phyloP scores from a whole-genome alignment of 1,140 invertebrate species.

The Monochamus saltuarius region DNA sequence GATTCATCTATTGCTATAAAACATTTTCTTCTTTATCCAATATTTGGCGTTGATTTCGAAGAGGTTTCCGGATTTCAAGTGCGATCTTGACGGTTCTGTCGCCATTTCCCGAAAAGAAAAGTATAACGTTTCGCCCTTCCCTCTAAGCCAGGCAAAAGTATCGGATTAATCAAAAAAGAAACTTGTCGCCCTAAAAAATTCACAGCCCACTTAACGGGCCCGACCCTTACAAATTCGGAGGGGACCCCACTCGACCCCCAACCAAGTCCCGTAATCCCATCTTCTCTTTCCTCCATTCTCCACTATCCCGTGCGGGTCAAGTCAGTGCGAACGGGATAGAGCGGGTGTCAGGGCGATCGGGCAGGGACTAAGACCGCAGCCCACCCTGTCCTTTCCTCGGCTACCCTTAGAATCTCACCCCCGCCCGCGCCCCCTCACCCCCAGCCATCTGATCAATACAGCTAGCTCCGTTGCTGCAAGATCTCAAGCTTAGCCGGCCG shows the following conservation, averaged over 20 bases:
- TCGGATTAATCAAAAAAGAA: constrained; percentile 5
- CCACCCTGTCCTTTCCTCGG: constrained; percentile 50
- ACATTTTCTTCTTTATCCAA: no score
- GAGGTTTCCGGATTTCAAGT: no score
- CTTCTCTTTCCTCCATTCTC: constrained; percentile 17
- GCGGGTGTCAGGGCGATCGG: constrained; percentile 43
- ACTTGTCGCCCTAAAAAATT: constrained; percentile 2
- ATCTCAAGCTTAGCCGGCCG: constrained; percentile 49
- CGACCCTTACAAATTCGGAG: not conserved
- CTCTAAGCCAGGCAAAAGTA: no score
- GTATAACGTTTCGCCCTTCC: no score
- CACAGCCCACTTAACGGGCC: not conserved
- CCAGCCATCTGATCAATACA: constrained; percentile 49
- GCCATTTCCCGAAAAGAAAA: no score
- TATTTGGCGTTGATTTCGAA: no score
- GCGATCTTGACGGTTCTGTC: no score
- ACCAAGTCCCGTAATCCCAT: not conserved
- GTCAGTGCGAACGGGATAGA: constrained; percentile 29
- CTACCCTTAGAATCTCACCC: constrained; percentile 46
- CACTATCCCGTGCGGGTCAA: constrained; percentile 25
- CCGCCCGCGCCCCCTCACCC: constrained; percentile 27
- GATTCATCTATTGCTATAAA: no score
- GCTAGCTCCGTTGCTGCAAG: constrained; percentile 49
- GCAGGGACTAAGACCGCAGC: constrained; percentile 50
- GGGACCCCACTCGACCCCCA: no score